Conservation (phyloP, 1,140 invertebrate genomes). For the Drosophila seguyi region DNA sequence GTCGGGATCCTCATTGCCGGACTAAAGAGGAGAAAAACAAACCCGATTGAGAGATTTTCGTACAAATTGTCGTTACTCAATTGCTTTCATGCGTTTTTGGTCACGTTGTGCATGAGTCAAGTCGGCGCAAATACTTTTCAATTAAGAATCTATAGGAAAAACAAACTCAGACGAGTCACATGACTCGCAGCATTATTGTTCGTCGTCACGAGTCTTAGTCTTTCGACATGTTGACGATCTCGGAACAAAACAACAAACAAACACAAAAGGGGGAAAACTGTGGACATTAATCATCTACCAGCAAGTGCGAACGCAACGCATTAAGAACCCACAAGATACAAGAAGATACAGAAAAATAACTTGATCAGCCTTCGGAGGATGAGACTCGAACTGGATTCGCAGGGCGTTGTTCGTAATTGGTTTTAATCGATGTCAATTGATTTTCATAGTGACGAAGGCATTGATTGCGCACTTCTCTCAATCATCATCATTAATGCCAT, state of each 20-base stretch:
- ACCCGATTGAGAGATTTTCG: background rate
- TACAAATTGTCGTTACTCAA: constrained; percentile 51
- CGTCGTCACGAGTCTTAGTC: constrained; percentile 38
- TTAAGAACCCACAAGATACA: constrained; percentile 7
- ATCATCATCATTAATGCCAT: constrained; percentile 20
- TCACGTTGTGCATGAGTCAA: constrained; percentile 69
- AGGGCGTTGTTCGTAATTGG: constrained; percentile 71
- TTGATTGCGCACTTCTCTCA: constrained; percentile 61
- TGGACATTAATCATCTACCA: constrained; percentile 35
- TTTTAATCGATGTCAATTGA: constrained; percentile 76
- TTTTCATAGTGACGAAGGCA: constrained; percentile 77
- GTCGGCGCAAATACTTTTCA: constrained; percentile 74
- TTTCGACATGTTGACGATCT: constrained; percentile 32
- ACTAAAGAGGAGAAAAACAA: constrained; percentile 67
- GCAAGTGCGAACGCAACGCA: constrained; percentile 33
- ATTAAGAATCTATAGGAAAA: constrained; percentile 80
- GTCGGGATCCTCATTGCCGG: constrained; percentile 87
- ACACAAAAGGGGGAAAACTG: background rate
- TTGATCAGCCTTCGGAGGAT: constrained; percentile 12
- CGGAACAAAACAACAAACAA: background rate
- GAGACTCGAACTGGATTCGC: constrained; percentile 23
- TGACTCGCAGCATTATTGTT: constrained; percentile 65
- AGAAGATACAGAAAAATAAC: constrained; percentile 5
- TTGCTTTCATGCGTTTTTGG: constrained; percentile 51
- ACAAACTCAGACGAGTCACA: constrained; percentile 73